A percentile compares a stretch with the other conserved stretches of the same genome.
These are phyloP conservation scores for Neofelis nebulosa DNA, from an alignment of 2,113 vertebrate genomes.

Conservation along the genomic window DNA sequence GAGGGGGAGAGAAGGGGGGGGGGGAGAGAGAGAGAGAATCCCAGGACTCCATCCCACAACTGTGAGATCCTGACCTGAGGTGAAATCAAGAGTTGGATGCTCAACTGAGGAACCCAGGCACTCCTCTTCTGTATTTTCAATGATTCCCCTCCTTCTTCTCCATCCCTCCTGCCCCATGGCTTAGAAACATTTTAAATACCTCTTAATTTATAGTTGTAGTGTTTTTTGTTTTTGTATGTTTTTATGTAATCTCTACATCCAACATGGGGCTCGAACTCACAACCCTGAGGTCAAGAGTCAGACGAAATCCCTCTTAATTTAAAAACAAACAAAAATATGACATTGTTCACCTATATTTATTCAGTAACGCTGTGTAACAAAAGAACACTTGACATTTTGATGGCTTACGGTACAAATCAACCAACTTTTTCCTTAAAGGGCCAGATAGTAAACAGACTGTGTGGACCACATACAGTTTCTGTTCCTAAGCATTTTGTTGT, in stretches of 20 bases:
- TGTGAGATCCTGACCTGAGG: no score
- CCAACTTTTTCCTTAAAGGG: background rate
- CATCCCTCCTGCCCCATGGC: background rate
- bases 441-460: background rate
- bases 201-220: background rate
- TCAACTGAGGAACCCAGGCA: no score
- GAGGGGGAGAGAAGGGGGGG: no score
- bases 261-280: background rate
- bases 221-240: background rate
- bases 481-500: background rate
- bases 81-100: no score
- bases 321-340: constrained; percentile 26
- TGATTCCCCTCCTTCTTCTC: background rate
- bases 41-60: no score
- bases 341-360: background rate
- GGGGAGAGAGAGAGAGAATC: no score
- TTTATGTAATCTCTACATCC: background rate
- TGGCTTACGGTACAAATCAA: background rate
- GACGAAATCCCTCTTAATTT: background rate
- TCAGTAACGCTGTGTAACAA: background rate
- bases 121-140: background rate
- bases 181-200: background rate
- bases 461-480: background rate
- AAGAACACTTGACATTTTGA: background rate
- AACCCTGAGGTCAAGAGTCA: background rate